Evolutionary conservation across 2,113 vertebrate genomes (phyloP).

Genomic region (Isichthys henryi): DNA sequence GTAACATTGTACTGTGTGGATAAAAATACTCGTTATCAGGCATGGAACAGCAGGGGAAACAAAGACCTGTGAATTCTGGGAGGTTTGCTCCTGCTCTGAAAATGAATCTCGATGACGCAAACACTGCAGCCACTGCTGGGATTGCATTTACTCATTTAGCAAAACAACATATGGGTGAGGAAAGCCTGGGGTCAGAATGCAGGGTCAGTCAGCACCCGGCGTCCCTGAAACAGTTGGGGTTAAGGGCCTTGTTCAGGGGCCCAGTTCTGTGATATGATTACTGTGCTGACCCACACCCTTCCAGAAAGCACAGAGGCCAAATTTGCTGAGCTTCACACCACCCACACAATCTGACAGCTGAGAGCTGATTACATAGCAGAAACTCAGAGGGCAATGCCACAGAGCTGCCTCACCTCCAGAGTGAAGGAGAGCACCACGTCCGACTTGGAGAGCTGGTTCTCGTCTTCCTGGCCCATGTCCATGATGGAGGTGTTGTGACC

Average conservation of each 20-base stretch:
- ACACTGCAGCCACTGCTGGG: not conserved
- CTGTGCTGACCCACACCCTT: not conserved
- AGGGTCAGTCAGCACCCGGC: not conserved
- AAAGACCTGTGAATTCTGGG: not conserved
- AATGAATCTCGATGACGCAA: not conserved
- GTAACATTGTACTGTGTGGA: conserved; percentile 2
- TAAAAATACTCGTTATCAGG: conserved; percentile 12
- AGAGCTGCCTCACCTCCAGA: conserved; percentile 71
- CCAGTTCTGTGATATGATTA: not conserved
- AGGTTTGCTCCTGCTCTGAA: not conserved
- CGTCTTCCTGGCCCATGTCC: conserved; percentile 97
- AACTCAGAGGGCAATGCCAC: no score
- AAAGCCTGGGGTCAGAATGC: not conserved
- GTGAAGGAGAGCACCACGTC: conserved; percentile 93
- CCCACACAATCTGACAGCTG: not conserved
- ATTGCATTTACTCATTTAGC: not conserved
- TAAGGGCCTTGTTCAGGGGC: not conserved
- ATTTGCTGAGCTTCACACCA: not conserved
- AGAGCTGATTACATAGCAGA: no score
- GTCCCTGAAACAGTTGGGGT: not conserved
- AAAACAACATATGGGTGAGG: not conserved
- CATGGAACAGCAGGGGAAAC: not conserved
- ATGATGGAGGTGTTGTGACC: conserved; percentile 97
- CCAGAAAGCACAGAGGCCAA: not conserved
- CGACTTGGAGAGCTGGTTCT: conserved; percentile 95